A percentile compares a stretch with the other conserved stretches of the same genome.
Evolutionary conservation across 2,797 vertebrate species (phyloP).

Genomic region (Channa striata): DNA sequence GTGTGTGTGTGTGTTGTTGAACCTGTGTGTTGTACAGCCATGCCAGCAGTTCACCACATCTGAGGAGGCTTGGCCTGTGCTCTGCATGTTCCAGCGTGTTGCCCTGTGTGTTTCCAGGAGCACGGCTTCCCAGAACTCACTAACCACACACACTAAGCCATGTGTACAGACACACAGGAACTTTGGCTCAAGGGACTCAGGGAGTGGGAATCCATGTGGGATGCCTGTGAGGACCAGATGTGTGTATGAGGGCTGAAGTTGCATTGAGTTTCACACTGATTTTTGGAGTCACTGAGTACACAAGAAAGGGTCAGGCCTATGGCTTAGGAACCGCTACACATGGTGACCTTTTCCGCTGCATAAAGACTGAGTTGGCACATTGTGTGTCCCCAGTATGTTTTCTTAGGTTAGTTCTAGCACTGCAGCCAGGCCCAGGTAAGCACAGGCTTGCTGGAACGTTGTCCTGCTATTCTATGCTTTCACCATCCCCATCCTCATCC

Average conservation of each 20-base stretch:
- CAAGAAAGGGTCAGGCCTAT: conserved; percentile 17
- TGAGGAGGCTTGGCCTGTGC: conserved; percentile 70
- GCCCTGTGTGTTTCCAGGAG: conserved; percentile 78
- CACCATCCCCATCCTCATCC: conserved; percentile 10
- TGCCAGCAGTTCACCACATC: conserved; percentile 76
- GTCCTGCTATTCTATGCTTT: conserved; percentile 25
- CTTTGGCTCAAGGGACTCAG: conserved; percentile 60
- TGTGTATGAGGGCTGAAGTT: conserved; percentile 71
- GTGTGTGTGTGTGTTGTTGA: conserved; percentile 1
- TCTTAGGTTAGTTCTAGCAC: conserved; percentile 24
- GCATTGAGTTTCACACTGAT: conserved; percentile 63
- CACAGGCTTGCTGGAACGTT: neutral
- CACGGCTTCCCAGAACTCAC: conserved; percentile 79
- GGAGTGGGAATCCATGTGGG: conserved; percentile 66
- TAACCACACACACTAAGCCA: conserved; percentile 60
- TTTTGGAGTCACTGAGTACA: conserved; percentile 40
- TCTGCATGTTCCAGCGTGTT: conserved; percentile 77
- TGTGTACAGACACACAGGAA: conserved; percentile 39
- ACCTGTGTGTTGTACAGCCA: conserved; percentile 25
- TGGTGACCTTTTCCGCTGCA: conserved; percentile 44
- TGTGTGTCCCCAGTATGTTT: conserved; percentile 25
- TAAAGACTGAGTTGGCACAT: conserved; percentile 39
- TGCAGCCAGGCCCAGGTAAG: conserved; percentile 21
- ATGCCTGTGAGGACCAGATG: conserved; percentile 76
- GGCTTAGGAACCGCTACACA: conserved; percentile 36